Percentiles rank a stretch among this genome's conserved stretches.
Evolutionary conservation across 2,113 vertebrate genomes (phyloP).

Genomic region (human (Homo sapiens)): DNA sequence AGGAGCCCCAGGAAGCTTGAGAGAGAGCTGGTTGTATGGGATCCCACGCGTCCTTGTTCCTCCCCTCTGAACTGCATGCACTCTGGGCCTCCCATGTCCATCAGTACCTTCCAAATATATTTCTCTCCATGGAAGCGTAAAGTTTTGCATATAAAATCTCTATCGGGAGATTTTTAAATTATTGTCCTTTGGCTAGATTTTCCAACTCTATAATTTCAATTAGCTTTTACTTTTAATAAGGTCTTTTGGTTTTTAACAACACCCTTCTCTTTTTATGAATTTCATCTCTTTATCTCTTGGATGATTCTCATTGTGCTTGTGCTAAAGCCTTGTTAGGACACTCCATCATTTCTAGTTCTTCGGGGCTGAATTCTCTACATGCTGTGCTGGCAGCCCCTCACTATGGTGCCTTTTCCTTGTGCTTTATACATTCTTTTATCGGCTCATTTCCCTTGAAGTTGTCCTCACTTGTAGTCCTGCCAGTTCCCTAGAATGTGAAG

Average conservation of each 20-base stretch:
- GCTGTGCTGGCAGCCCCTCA: rapidly evolving
- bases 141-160: no score
- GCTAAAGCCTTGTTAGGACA: rapidly evolving
- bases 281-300: background rate
- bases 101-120: rapidly evolving
- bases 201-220: background rate
- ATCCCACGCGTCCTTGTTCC: rapidly evolving
- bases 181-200: background rate
- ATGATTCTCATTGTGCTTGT: rapidly evolving
- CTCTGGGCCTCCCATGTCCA: background rate
- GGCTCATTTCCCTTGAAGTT: rapidly evolving
- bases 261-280: background rate
- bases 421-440: background rate
- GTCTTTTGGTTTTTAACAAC: background rate
- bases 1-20: rapidly evolving
- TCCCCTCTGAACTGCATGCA: background rate
- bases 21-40: rapidly evolving
- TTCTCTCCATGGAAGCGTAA: background rate
- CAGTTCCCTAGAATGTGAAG: rapidly evolving
- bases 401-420: rapidly evolving
- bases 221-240: background rate
- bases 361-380: background rate
- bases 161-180: rapidly evolving
- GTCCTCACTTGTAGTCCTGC: rapidly evolving
- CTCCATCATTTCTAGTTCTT: background rate